Conservation (phyloP, 2,113 vertebrate genomes). For the Cettia cetti region DNA sequence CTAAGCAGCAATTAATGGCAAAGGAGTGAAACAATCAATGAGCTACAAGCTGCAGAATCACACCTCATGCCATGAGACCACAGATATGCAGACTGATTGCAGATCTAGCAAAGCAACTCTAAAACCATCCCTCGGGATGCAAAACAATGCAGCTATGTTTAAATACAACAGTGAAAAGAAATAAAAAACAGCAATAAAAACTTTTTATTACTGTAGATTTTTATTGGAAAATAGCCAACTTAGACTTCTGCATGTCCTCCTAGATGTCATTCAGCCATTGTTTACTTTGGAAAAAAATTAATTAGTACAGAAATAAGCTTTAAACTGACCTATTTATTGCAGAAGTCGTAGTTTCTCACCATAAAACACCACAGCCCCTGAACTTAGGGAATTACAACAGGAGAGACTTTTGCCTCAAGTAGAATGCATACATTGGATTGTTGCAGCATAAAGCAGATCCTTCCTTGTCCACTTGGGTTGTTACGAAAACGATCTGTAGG, state of each 20-base stretch:
- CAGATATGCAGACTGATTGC: not conserved
- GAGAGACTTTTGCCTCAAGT: not conserved
- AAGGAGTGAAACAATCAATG: not conserved
- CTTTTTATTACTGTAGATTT: not conserved
- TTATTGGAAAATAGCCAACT: not conserved
- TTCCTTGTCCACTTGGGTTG: not conserved
- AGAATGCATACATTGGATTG: not conserved
- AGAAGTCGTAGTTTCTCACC: not conserved
- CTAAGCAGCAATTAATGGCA: not conserved
- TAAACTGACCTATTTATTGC: slow-evolving; percentile 3
- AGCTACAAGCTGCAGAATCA: not conserved
- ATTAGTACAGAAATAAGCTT: not conserved
- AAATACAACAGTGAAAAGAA: not conserved
- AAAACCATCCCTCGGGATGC: not conserved
- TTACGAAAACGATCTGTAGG: not conserved
- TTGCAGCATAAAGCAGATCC: not conserved
- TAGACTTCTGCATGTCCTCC: not conserved
- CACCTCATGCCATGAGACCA: not conserved
- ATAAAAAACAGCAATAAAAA: not conserved
- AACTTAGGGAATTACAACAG: not conserved
- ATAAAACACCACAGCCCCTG: not conserved
- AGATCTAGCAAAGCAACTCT: not conserved
- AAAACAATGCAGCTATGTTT: not conserved
- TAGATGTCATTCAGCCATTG: not conserved
- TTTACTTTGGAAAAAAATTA: not conserved